Base-by-base conservation (phyloP, 2,888 invertebrate genomes). In the Rhagophthalmus giganteus region DNA sequence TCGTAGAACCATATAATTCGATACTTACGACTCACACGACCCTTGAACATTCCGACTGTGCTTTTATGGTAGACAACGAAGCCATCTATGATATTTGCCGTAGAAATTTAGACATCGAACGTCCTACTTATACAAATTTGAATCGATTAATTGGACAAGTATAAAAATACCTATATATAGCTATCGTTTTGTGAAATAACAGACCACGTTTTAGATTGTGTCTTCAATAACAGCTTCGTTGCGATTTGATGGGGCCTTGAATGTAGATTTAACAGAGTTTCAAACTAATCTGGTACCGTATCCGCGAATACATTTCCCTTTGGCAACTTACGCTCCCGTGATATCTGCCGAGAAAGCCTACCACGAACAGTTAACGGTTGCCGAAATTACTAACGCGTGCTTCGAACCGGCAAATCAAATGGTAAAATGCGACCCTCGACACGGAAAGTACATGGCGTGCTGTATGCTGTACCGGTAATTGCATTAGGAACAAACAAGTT, bases 41-140 rank as follows among this genome's bases (percentile, higher is more conserved):
- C n/a, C n/a, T n/a, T n/a, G n/a, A n/a, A n/a, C n/a, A n/a, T n/a
- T n/a, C n/a, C n/a, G n/a, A n/a, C 76, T 92, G 91, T 75, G 89
- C 91, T 44, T 92, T 92, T 76, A 91, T 91, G 91, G 91, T 90
- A n/a, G n/a, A n/a, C n/a, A n/a, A n/a, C n/a, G n/a, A n/a, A n/a
- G n/a, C n/a, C n/a, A n/a, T n/a, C n/a, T n/a, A 92, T 73, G 90
- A 91, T 71, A 93, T 93, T 75, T 93, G 92, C 75, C 80, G 90
- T 27, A 79, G 90, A 50, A 92, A 92, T 76, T 79, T 93, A 60
- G 90, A 90, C 74, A 90, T 91, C 67, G 90, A 90, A 67, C 78
- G 92, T 15, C 86, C 87, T 6, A 89, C 90, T 0, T 93, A 93
- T 76, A 88, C 89, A 59, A 94, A 94, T 73, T 79, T 93, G 48